Conservation (phyloP, 1,140 invertebrate species). For the Achatina immaculata region DNA sequence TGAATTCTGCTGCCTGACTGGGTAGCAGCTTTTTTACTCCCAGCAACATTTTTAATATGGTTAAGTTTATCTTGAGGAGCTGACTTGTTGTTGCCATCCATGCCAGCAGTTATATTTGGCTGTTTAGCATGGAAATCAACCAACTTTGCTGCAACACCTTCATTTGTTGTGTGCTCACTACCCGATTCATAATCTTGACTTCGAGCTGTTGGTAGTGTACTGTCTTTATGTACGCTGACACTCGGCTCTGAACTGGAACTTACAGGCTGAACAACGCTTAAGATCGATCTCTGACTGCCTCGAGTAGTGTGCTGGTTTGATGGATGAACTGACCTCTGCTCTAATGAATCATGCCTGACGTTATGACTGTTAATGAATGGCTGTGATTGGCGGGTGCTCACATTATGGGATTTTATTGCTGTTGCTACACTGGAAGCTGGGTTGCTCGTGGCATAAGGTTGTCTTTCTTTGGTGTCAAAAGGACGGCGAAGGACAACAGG, state of each 20-base stretch:
- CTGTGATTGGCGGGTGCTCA: constrained; percentile 20
- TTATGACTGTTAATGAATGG: not conserved
- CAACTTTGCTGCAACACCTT: not conserved
- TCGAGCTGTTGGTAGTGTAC: constrained; percentile 53
- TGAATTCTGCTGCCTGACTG: not conserved
- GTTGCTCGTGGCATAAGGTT: constrained; percentile 38
- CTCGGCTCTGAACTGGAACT: constrained; percentile 55
- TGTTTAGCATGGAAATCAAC: not conserved
- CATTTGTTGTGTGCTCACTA: constrained; percentile 31
- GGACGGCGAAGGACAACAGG: constrained; percentile 47
- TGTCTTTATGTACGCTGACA: constrained; percentile 43
- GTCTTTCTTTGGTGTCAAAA: constrained; percentile 53
- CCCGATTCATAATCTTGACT: constrained; percentile 59
- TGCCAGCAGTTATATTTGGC: not conserved
- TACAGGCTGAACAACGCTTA: constrained; percentile 43
- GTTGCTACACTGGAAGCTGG: not conserved
- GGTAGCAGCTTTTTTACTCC: constrained; percentile 18
- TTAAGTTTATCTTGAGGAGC: constrained; percentile 32
- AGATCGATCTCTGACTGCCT: constrained; percentile 25
- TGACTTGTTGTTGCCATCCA: not conserved
- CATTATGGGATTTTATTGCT: constrained; percentile 29
- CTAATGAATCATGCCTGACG: not conserved
- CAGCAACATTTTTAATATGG: constrained; percentile 22
- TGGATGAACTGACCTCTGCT: constrained; percentile 44
- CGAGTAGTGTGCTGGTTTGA: constrained; percentile 46